Percentiles rank a stretch among this genome's conserved stretches.
Conservation (phyloP, 1,140 invertebrate species). For the Wasmannia auropunctata region DNA sequence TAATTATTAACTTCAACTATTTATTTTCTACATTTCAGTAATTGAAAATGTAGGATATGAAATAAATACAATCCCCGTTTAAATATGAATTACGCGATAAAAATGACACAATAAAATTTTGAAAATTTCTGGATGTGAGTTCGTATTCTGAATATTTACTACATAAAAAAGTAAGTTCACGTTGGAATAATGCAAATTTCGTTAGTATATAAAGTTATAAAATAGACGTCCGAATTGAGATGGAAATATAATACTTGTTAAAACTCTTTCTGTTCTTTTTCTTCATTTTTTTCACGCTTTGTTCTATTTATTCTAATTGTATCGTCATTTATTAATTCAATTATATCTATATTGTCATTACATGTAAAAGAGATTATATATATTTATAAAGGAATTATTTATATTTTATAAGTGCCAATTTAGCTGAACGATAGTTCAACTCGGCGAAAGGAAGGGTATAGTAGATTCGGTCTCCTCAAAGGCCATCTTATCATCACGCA, state of each 20-base stretch:
- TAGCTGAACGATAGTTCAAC: background rate
- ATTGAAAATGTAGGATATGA: background rate
- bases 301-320: background rate
- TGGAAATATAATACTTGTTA: background rate
- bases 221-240: background rate
- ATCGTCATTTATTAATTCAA: background rate
- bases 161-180: background rate
- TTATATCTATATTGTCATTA: background rate
- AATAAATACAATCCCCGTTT: background rate
- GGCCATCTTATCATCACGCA: slow-evolving; percentile 8
- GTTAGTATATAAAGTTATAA: background rate
- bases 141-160: background rate
- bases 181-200: background rate
- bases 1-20: background rate
- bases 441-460: background rate
- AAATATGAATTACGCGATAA: background rate
- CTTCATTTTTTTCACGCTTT: background rate
- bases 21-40: background rate
- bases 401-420: background rate
- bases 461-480: background rate
- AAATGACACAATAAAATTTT: background rate
- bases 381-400: too few species aligned
- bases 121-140: background rate
- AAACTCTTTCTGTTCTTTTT: background rate
- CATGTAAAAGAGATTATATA: background rate